Conservation (phyloP, 2,888 invertebrate genomes). For the Heliconius aoede region DNA sequence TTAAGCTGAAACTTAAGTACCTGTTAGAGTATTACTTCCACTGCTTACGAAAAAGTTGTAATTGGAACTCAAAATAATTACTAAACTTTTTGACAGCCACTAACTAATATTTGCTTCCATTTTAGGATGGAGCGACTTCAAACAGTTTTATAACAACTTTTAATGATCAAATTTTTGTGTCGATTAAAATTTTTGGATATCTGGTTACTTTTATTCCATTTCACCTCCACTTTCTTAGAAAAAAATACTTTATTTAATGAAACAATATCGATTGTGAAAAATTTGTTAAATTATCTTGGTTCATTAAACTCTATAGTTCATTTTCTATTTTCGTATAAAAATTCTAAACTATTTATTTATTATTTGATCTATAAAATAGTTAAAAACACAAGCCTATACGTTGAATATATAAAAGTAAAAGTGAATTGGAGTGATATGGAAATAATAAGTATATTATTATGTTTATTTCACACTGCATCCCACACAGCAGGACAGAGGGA, state of each 20-base stretch:
- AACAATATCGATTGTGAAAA: too few relatives aligned
- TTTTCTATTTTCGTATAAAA: too few relatives aligned
- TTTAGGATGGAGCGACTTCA: slow-evolving; percentile 16
- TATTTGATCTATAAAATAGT: too few relatives aligned
- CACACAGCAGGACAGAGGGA: too few relatives aligned
- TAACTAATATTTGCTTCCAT: slow-evolving; percentile 24
- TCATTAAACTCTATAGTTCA: too few relatives aligned
- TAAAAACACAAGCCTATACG: neutral
- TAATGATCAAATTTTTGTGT: slow-evolving; percentile 3
- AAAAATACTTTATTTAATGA: neutral
- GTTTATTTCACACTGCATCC: too few relatives aligned
- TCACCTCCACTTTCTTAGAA: neutral
- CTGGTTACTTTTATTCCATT: neutral
- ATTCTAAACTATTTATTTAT: too few relatives aligned
- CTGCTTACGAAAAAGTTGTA: slow-evolving; percentile 14
- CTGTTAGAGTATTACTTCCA: neutral
- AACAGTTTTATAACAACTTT: slow-evolving; percentile 8
- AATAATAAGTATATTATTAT: too few relatives aligned
- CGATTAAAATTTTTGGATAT: neutral
- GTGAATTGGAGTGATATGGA: neutral
- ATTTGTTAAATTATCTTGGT: too few relatives aligned
- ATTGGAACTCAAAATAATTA: slow-evolving; percentile 25
- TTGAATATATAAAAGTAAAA: neutral
- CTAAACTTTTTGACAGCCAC: slow-evolving; percentile 16
- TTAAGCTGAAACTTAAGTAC: slow-evolving; percentile 13